Base-by-base conservation (phyloP, 2,797 vertebrate species). In the Cyclopterus lumpus region DNA sequence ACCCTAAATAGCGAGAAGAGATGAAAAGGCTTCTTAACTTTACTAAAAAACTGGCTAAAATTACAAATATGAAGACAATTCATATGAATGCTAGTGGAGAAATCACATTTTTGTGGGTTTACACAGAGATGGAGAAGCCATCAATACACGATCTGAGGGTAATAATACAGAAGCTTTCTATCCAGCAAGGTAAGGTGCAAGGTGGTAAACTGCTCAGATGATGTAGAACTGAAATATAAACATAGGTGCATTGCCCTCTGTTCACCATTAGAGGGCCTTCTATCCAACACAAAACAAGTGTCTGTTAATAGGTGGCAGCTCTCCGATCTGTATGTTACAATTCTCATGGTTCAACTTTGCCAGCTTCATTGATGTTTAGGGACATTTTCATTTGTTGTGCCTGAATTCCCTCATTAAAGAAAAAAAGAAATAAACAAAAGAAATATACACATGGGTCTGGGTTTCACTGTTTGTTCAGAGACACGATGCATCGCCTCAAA, bases 231-330 rank as follows among this genome's bases (percentile, higher is more conserved):
- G 26, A 48, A 40, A 61, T 24, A 12, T 53, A n/a, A 44, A n/a
- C 6, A 10, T 20, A 58, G 8, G 36, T 85, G 92, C 75, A 91
- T 1, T 90, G 49, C 55, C 44, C 36, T 8, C 15, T 40, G 12
- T 75, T 75, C 49, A 9, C 90, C 92, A 88, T 79, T 51, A 89
- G 91, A 90, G 89, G 92, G 88, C 76, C 6, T 67, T 73, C 48
- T 26, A 0, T 55, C 40, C 81, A 80, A 77, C 46, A 48, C 12
- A 55, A 8, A 11, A 22, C 46, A 67, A 79, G 38, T 0, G 6
- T 38, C 4, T 38, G 34, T 24, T 16, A 20, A 48, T 12, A 15
- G 48, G 16, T 10, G 53, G 10, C 16, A 32, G 26, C 38, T 38
- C 32, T 32, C 1, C 24, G 12, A 8, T 28, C 26, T 32, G 22